phyloP scores from a whole-genome alignment of 2,113 vertebrate genomes.

The Chamaetylas fuelleborni region DNA sequence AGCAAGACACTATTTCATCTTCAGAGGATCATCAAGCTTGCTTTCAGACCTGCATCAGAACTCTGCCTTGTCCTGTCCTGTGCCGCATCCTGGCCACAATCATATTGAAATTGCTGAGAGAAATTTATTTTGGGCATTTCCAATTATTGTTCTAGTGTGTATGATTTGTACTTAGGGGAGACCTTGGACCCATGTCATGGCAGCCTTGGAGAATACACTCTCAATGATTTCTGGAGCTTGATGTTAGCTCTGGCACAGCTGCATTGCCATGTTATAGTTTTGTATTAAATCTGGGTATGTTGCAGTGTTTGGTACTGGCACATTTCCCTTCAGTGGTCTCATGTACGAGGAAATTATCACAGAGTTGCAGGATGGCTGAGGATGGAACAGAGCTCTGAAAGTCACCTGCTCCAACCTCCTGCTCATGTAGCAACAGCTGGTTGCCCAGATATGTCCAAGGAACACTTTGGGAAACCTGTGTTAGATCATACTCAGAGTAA shows the following conservation, averaged over 20 bases:
- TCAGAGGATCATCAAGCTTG: background rate
- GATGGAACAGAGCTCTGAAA: background rate
- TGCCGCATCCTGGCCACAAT: background rate
- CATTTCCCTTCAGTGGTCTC: background rate
- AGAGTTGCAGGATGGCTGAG: background rate
- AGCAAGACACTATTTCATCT: background rate
- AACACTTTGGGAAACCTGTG: background rate
- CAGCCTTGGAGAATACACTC: background rate
- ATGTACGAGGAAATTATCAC: rapidly evolving
- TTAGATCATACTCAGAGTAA: background rate
- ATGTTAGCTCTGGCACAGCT: background rate
- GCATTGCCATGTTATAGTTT: background rate
- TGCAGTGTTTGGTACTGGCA: background rate
- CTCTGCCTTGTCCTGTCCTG: background rate
- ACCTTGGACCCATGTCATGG: background rate
- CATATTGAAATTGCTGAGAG: background rate
- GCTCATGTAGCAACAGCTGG: background rate
- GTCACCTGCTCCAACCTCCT: background rate
- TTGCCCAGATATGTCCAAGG: background rate
- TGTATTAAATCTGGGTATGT: background rate
- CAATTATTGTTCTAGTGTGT: background rate
- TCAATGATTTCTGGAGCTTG: background rate
- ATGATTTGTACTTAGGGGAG: background rate
- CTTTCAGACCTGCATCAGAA: background rate
- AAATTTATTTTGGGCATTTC: background rate